These are phyloP conservation scores for Amphimallon solstitiale DNA, from an alignment of 2,888 invertebrate species.

Conservation along the genomic window DNA sequence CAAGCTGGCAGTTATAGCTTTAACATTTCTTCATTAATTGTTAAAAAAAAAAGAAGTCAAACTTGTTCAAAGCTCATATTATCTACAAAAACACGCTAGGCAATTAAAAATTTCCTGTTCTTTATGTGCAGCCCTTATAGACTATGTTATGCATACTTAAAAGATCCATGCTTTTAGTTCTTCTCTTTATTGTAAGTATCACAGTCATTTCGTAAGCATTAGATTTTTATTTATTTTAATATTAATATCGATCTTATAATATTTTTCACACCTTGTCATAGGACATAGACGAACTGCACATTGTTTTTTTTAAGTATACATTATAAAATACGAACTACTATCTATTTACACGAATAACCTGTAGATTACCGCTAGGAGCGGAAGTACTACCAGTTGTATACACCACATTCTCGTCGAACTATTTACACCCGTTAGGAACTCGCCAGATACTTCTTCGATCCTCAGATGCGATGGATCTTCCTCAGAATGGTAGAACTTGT, in stretches of 20 bases:
- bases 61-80: not conserved
- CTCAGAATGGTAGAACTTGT: constrained; percentile 51
- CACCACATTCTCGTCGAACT: constrained; percentile 35
- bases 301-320: constrained; percentile 21
- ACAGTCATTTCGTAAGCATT: constrained; percentile 52
- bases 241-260: not conserved
- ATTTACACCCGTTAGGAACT: constrained; percentile 54
- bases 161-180: not conserved
- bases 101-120: not conserved
- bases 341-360: constrained; percentile 52
- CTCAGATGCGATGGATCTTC: constrained; percentile 46
- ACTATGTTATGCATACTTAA: not conserved
- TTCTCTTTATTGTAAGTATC: constrained; percentile 49
- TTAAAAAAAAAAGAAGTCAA: not conserved
- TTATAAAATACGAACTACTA: not conserved
- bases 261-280: not conserved
- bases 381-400: not conserved
- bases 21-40: not conserved
- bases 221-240: constrained; percentile 38
- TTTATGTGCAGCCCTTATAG: constrained; percentile 27
- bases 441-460: constrained; percentile 50
- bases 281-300: constrained; percentile 47
- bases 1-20: constrained; percentile 40
- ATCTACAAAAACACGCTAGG: constrained; percentile 1
- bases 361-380: constrained; percentile 35